phyloP scores from a whole-genome alignment of 2,888 invertebrate genomes.

The Coecobrya sp. region DNA sequence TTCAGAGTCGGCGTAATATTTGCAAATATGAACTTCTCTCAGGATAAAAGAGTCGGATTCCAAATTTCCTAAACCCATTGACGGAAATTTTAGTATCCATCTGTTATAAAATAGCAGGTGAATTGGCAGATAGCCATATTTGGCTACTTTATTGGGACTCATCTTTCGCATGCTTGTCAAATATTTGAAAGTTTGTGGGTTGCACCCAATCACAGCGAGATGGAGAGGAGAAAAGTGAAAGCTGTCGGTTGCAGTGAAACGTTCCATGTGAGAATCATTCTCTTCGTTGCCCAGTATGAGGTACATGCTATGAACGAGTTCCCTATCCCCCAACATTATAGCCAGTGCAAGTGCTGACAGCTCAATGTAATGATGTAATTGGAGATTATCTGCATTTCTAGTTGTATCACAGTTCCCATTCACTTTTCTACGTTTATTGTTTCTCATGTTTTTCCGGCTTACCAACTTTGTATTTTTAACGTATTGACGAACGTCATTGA shows the following conservation, averaged over 20 bases:
- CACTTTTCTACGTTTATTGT: no score
- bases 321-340: slow-evolving; percentile 53
- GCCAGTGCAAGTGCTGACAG: slow-evolving; percentile 53
- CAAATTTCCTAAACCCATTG: neutral
- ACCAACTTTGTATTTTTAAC: neutral
- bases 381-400: no score
- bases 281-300: neutral
- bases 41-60: neutral
- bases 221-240: slow-evolving; percentile 40
- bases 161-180: neutral
- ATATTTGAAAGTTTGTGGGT: neutral
- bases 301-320: slow-evolving; percentile 40
- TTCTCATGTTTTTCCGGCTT: neutral
- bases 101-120: slow-evolving; percentile 53
- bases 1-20: slow-evolving; percentile 29
- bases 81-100: slow-evolving; percentile 34
- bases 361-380: neutral
- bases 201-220: slow-evolving; percentile 61
- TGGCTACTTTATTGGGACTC: neutral
- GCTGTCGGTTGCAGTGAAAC: neutral
- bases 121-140: slow-evolving; percentile 34
- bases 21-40: slow-evolving; percentile 37
- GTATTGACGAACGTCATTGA: neutral
- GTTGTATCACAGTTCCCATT: neutral
- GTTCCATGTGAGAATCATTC: neutral